Conservation (phyloP, 2,797 vertebrate species). For the Ciconia nigra region DNA sequence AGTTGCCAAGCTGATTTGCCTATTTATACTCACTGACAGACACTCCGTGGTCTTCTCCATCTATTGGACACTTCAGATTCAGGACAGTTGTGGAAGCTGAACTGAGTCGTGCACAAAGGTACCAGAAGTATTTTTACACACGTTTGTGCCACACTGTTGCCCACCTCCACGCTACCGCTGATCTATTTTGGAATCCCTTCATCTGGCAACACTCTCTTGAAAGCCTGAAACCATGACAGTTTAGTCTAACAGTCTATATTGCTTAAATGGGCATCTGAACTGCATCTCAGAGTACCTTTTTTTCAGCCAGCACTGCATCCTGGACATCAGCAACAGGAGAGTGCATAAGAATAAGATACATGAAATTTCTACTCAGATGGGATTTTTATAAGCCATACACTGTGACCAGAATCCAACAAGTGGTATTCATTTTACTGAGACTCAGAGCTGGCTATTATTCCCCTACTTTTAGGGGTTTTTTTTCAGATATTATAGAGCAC, state of each 20-base stretch:
- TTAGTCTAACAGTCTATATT: neutral
- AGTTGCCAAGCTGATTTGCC: neutral
- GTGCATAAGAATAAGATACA: accelerated
- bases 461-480: neutral
- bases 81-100: neutral
- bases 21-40: neutral
- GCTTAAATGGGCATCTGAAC: neutral
- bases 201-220: neutral
- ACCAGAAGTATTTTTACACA: neutral
- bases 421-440: neutral
- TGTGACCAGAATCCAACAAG: neutral
- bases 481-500: neutral
- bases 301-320: neutral
- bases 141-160: neutral
- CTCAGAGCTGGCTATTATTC: neutral
- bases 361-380: neutral
- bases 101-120: neutral
- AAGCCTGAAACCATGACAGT: neutral
- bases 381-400: neutral
- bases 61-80: neutral
- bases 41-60: neutral
- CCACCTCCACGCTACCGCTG: neutral
- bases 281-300: neutral
- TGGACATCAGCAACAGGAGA: neutral
- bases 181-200: neutral